Conservation (phyloP, 2,797 vertebrate genomes). For the Moxostoma hubbsi region DNA sequence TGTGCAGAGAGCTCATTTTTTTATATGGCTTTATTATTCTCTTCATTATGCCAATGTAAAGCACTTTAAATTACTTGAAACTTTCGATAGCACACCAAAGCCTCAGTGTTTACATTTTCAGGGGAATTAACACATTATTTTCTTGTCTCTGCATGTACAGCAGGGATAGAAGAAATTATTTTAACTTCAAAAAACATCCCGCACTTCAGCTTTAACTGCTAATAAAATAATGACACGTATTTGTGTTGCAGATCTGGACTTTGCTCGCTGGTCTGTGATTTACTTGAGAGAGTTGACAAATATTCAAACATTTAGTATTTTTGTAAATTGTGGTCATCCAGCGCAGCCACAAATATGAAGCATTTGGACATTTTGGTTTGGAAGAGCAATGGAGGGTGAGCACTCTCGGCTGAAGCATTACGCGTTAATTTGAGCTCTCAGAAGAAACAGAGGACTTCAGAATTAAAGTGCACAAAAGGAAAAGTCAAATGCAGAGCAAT, state of each 20-base stretch:
- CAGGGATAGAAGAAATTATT: too few relatives aligned
- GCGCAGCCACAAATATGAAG: constrained; percentile 79
- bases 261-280: constrained; percentile 14
- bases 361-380: constrained; percentile 62
- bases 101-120: too few relatives aligned
- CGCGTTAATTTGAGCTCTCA: constrained; percentile 9
- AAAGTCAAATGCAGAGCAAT: constrained; percentile 15
- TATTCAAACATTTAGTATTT: constrained; percentile 55
- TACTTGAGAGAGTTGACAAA: constrained; percentile 47
- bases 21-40: neutral
- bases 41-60: too few relatives aligned
- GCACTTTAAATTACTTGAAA: too few relatives aligned
- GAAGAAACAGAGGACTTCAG: constrained; percentile 3
- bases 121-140: too few relatives aligned
- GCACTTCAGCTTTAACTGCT: neutral
- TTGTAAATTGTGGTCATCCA: constrained; percentile 81
- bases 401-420: neutral
- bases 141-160: too few relatives aligned
- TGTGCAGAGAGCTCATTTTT: neutral
- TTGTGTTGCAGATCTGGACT: neutral
- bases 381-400: constrained; percentile 4
- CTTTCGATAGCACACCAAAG: too few relatives aligned
- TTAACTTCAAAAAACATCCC: neutral
- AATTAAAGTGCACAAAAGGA: constrained; percentile 5
- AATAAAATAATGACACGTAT: neutral